Conservation (phyloP, 2,797 vertebrate genomes). For the Neosilurus hyrtlii region DNA sequence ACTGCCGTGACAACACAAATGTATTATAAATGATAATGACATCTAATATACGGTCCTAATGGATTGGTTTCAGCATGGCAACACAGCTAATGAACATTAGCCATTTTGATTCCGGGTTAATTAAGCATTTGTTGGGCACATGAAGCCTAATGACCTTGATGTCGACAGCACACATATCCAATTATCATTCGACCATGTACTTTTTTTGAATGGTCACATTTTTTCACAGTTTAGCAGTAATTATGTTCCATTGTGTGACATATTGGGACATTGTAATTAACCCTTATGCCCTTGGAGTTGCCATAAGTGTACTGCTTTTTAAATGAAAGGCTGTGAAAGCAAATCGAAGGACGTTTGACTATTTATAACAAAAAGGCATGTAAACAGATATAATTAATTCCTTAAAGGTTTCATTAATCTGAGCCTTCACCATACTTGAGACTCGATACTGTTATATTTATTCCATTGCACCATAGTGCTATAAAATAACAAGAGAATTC, state of each 20-base stretch:
- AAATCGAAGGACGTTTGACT: neutral
- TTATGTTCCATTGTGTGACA: constrained; percentile 6
- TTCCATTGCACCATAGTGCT: neutral
- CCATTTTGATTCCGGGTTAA: constrained; percentile 49
- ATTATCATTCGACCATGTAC: constrained; percentile 32
- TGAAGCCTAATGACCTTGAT: constrained; percentile 42
- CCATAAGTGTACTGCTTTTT: neutral
- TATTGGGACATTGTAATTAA: constrained; percentile 14
- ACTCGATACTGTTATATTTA: neutral
- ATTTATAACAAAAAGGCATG: neutral
- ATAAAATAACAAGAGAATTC: neutral
- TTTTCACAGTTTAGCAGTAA: constrained; percentile 44
- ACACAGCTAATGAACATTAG: constrained; percentile 48
- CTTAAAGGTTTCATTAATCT: neutral
- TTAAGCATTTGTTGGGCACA: constrained; percentile 43
- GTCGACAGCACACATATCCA: constrained; percentile 30
- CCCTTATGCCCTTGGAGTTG: constrained; percentile 16
- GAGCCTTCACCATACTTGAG: neutral
- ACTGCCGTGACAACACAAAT: constrained; percentile 31
- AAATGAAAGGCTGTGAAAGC: constrained; percentile 2
- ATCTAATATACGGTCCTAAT: constrained; percentile 35
- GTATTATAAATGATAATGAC: constrained; percentile 40
- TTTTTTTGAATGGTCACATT: constrained; percentile 14
- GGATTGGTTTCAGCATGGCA: constrained; percentile 37
- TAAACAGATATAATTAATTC: neutral